Base-by-base conservation (phyloP, 2,888 invertebrate species). In the Sclerodermus sp. region DNA sequence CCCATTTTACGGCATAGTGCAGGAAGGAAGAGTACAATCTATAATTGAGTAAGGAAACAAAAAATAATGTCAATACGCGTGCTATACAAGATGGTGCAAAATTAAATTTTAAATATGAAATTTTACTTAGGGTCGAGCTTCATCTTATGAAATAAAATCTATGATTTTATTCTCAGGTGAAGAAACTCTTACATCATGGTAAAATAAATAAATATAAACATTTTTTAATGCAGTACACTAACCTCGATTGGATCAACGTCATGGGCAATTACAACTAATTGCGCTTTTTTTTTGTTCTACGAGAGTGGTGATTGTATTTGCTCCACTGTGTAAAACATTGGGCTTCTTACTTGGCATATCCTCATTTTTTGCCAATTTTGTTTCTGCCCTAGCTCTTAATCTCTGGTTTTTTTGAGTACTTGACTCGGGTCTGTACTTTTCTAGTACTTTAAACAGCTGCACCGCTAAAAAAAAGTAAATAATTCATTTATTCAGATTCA, bases 1-100 rank as follows among this genome's bases (percentile, higher is more conserved):
- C 96, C 97, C 98, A 99, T 99, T 82, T 98, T 99, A 68, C 98
- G 90, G 85, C 99, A 99, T 60, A 99, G 85, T 29, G 98, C 95
- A 37, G 99, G 99, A 74, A 99, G 83, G 85, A 95, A 98, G 34
- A 99, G 84, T 1, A 99, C 98, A 77, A 99, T 83, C 96, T 96
- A 80, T 1, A n/a, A n/a, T n/a, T n/a, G n/a, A n/a, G n/a, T n/a
- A n/a, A n/a, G n/a, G n/a, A n/a, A n/a, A n/a, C n/a, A 83, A 84
- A 14, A 50, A 37, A 47, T 17, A 13, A n/a, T n/a, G n/a, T n/a
- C n/a, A n/a, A n/a, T n/a, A n/a, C n/a, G n/a, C n/a, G n/a, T n/a
- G n/a, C n/a, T n/a, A n/a, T n/a, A n/a, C n/a, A n/a, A n/a, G n/a
- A n/a, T 15, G 15, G 42, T 36, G 16, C 31, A 13, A 9, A 10